Conservation (phyloP, 2,888 invertebrate genomes). For the Rhaphigaster nebulosa region DNA sequence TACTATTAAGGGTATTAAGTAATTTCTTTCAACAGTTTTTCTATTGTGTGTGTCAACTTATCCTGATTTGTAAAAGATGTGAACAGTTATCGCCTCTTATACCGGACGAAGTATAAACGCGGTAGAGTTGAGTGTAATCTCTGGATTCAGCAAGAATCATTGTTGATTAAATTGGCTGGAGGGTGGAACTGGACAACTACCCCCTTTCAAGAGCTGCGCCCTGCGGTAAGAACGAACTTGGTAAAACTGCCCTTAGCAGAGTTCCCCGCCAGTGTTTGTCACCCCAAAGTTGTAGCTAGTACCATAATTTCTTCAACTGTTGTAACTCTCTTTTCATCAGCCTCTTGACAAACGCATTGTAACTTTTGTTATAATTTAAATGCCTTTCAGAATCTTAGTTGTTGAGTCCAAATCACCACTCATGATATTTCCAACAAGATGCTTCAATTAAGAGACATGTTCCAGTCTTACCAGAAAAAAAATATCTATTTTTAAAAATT, state of each 20-base stretch:
- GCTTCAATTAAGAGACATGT: no score
- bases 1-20: no score
- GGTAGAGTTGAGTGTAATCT: not conserved
- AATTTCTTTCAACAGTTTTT: not conserved
- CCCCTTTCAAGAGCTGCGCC: not conserved
- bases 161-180: constrained; percentile 25
- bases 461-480: no score
- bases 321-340: not conserved
- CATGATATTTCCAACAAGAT: not conserved
- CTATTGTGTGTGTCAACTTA: not conserved
- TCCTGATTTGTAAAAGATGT: not conserved
- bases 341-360: not conserved
- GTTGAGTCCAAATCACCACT: not conserved
- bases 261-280: not conserved
- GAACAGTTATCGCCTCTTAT: not conserved
- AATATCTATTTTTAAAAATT: no score
- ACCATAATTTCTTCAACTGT: not conserved
- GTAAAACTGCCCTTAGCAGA: not conserved
- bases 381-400: not conserved
- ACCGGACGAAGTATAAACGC: not conserved
- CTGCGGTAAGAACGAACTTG: not conserved
- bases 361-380: not conserved
- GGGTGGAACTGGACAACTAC: constrained; percentile 4
- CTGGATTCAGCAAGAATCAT: constrained; percentile 16
- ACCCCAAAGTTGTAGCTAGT: not conserved